Conservation (phyloP, 2,113 vertebrate genomes). For the Calyptomena viridis region DNA sequence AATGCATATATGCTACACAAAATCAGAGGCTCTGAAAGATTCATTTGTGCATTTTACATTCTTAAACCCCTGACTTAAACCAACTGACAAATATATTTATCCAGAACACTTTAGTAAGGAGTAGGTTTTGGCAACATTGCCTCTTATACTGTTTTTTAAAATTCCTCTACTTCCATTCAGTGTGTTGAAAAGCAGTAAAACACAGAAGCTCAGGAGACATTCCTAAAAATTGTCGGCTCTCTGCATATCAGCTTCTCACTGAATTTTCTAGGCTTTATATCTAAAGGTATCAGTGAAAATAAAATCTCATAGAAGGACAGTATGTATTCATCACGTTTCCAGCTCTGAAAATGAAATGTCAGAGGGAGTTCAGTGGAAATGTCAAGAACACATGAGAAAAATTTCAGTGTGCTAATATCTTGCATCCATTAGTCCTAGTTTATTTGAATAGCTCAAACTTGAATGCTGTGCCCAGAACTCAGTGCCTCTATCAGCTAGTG, state of each 20-base stretch:
- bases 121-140: not conserved
- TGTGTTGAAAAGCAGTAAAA: not conserved
- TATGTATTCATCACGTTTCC: not conserved
- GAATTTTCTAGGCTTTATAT: not conserved
- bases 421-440: not conserved
- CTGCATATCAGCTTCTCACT: not conserved
- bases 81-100: not conserved
- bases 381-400: not conserved
- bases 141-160: not conserved
- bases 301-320: not conserved
- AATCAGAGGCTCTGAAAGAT: not conserved
- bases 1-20: not conserved
- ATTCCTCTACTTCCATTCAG: not conserved
- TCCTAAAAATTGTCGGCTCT: not conserved
- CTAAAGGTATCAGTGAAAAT: not conserved
- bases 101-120: not conserved
- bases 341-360: slow-evolving; percentile 5
- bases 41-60: not conserved
- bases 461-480: not conserved
- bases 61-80: not conserved
- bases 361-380: not conserved
- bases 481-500: not conserved
- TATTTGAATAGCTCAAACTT: not conserved
- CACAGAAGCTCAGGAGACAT: not conserved
- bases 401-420: not conserved